Base-by-base conservation (phyloP, 92 coral and sea anemone genomes). In the Parazoanthus atlanticus region DNA sequence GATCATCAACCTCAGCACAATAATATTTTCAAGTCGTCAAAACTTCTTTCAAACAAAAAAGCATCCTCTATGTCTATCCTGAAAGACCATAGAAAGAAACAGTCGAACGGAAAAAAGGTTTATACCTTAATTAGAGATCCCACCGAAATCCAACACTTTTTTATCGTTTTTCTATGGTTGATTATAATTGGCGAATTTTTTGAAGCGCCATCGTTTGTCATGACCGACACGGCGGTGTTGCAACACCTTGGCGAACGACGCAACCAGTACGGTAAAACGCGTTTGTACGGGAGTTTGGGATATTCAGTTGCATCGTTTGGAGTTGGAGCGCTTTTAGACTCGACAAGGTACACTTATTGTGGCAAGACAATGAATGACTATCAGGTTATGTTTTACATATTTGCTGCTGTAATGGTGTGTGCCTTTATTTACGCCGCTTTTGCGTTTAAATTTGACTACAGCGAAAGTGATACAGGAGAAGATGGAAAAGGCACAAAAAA, bases 161-260 rank as follows among this genome's bases (percentile, higher is more conserved):
- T 93, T 81, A 82, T 93, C 28, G 88, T 91, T 85, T 82, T 97
- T 74, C 88, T 97, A 88, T 87, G 93, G 84, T 81, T 97, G 49
- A 92, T 94, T 36, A 96, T 97, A 23, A 90, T 88, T 46, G 98
- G 99, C 9, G 99, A 97, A 74, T 93, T 95, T 78, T 94, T 97
- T 23, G 99, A 97, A 81, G 99, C 98, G 6, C 99, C 99, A 1
- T 93, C 99, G 23, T 97, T 97, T 74, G 93, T 97, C 15, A 91
- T 97, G 92, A 88, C 96, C 5, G 99, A 97, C 92, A 94, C 99
- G 3, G 99, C 97, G 5, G 85, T 97, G 54, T 81, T 97, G 19
- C 99, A 97, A 66, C 93, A 97, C 69, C 90, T 97, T 19, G 96
- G 96, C 40, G 97, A 97, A 8, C 93, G 88, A 89, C 89, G 92